Evolutionary conservation across 2,888 invertebrate species (phyloP).

Genomic region (Drosophila lutescens): DNA sequence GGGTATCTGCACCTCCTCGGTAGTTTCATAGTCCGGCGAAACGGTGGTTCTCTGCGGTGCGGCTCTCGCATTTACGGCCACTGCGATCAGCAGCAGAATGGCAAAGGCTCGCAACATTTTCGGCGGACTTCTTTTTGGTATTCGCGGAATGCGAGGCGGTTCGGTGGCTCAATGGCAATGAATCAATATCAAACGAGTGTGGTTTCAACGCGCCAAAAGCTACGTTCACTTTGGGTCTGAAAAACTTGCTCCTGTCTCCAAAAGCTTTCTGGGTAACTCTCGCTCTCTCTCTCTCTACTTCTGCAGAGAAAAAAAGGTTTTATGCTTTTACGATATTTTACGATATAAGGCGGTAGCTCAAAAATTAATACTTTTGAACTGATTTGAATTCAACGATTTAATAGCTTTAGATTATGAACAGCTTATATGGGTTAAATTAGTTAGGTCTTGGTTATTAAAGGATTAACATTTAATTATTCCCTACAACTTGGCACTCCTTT

Average conservation of each 20-base stretch:
- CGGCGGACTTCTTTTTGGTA: slow-evolving; percentile 12
- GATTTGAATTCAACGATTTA: background rate
- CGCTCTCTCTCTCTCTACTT: slow-evolving; percentile 19
- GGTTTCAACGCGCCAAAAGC: slow-evolving; percentile 32
- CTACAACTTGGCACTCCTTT: background rate
- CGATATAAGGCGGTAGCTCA: background rate
- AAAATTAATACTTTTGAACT: background rate
- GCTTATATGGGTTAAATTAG: background rate
- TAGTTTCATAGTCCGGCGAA: background rate
- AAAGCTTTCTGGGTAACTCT: slow-evolving; percentile 31
- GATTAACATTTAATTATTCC: background rate
- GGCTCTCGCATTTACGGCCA: slow-evolving; percentile 26
- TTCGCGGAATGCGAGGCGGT: slow-evolving; percentile 47
- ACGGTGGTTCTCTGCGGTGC: background rate
- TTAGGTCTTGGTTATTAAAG: background rate
- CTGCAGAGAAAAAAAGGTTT: slow-evolving; percentile 24
- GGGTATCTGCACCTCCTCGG: background rate
- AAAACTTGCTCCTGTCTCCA: slow-evolving; percentile 61
- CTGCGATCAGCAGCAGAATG: slow-evolving; percentile 19
- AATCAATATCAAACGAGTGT: slow-evolving; percentile 50
- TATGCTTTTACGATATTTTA: slow-evolving; percentile 1
- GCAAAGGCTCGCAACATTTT: slow-evolving; percentile 29
- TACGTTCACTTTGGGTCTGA: slow-evolving; percentile 68
- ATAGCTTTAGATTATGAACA: background rate
- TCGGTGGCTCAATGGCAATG: slow-evolving; percentile 57